phyloP scores from a whole-genome alignment of 2,888 invertebrate species.

The Eledona agricola region DNA sequence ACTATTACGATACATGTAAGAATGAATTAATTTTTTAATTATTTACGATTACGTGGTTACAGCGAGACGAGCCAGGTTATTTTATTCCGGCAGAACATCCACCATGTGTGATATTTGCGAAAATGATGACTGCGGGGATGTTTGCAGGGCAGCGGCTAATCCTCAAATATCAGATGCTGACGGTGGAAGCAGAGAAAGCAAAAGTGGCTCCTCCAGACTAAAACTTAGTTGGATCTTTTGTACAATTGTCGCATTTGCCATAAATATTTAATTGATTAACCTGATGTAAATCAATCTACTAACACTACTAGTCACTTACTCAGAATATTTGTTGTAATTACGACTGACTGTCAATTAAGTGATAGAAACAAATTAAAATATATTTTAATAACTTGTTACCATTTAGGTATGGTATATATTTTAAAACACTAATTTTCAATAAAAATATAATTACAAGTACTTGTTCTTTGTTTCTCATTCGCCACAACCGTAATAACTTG shows the following conservation, averaged over 20 bases:
- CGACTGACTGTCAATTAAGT: slow-evolving; percentile 5
- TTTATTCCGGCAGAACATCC: slow-evolving; percentile 76
- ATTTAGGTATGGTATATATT: no score
- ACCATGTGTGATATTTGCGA: slow-evolving; percentile 88
- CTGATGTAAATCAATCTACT: slow-evolving; percentile 14
- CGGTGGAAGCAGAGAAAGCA: slow-evolving; percentile 12
- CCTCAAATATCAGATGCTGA: slow-evolving; percentile 37
- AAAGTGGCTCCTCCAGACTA: slow-evolving; percentile 18
- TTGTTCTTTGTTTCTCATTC: no score
- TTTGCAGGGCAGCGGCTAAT: slow-evolving; percentile 61
- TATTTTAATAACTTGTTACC: no score
- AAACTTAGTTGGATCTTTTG: slow-evolving; percentile 10
- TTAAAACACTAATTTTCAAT: no score
- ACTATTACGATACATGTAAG: slow-evolving; percentile 93
- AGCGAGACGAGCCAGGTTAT: slow-evolving; percentile 85
- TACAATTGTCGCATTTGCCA: slow-evolving; percentile 12
- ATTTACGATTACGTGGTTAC: slow-evolving; percentile 37
- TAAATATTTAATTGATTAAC: slow-evolving; percentile 4
- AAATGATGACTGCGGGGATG: slow-evolving; percentile 68
- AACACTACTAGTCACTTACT: slow-evolving; percentile 30
- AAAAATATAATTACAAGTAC: no score
- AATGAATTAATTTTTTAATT: slow-evolving; percentile 42
- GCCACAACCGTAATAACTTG: no score
- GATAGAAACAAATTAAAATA: slow-evolving; percentile 1
- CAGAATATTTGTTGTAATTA: slow-evolving; percentile 3